Conservation (phyloP, 1,140 invertebrate genomes). For the Daktulosphaira vitifoliae region DNA sequence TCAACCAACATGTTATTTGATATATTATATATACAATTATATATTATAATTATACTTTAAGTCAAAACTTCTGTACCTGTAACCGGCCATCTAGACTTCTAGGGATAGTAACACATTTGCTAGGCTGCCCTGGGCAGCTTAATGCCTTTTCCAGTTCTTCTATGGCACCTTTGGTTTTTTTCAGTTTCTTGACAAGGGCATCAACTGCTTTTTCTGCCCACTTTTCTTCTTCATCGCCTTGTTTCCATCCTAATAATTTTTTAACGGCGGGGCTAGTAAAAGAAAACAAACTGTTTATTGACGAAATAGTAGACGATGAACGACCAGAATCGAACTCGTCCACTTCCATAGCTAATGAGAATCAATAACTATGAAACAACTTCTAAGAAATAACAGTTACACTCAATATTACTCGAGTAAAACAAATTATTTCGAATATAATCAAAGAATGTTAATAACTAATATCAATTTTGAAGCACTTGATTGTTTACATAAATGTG, state of each 20-base stretch:
- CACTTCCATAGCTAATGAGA: constrained; percentile 54
- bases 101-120: constrained; percentile 97
- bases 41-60: too few relatives aligned
- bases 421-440: too few relatives aligned
- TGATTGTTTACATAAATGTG: background rate
- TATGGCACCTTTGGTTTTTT: constrained; percentile 92
- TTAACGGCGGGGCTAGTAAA: constrained; percentile 95
- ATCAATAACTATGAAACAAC: background rate
- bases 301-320: constrained; percentile 43
- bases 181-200: constrained; percentile 93
- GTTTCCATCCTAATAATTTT: constrained; percentile 93
- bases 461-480: too few relatives aligned
- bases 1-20: too few relatives aligned
- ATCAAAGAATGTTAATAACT: too few relatives aligned
- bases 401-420: too few relatives aligned
- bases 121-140: constrained; percentile 83
- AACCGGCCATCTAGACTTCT: constrained; percentile 88
- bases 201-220: constrained; percentile 99
- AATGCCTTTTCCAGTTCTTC: constrained; percentile 92
- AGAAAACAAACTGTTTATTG: constrained; percentile 85
- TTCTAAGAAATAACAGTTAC: too few relatives aligned
- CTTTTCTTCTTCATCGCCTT: constrained; percentile 96
- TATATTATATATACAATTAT: too few relatives aligned
- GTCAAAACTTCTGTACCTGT: constrained; percentile 64
- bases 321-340: constrained; percentile 74